These are phyloP conservation scores for Malthinus seriepunctatus DNA, from an alignment of 2,888 invertebrate genomes.

Conservation along the genomic window DNA sequence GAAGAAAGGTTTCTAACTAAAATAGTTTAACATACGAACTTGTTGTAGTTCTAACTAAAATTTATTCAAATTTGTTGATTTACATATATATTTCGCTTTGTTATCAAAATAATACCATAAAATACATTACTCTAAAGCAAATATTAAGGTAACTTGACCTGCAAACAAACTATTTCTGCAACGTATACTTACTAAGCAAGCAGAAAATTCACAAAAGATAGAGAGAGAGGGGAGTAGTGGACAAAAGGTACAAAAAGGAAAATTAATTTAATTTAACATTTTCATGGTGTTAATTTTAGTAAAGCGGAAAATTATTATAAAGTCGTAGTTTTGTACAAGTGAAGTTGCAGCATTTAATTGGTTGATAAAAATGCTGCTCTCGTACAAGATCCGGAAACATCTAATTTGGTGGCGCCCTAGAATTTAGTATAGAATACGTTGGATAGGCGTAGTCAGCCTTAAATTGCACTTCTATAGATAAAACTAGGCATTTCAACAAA, in stretches of 20 bases:
- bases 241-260: too few relatives aligned
- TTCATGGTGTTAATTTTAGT: too few relatives aligned
- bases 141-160: slow-evolving; percentile 14
- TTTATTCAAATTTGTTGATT: too few relatives aligned
- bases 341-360: slow-evolving; percentile 48
- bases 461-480: slow-evolving; percentile 26
- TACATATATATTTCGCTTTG: too few relatives aligned
- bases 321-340: too few relatives aligned
- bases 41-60: too few relatives aligned
- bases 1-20: too few relatives aligned
- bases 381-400: slow-evolving; percentile 46
- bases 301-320: too few relatives aligned
- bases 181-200: slow-evolving; percentile 5
- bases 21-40: too few relatives aligned
- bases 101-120: slow-evolving; percentile 15
- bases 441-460: slow-evolving; percentile 17
- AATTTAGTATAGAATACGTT: slow-evolving; percentile 24
- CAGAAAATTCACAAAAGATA: too few relatives aligned
- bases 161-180: slow-evolving; percentile 20
- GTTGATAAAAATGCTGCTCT: slow-evolving; percentile 50
- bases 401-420: slow-evolving; percentile 38
- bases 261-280: too few relatives aligned
- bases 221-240: too few relatives aligned
- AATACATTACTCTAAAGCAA: slow-evolving; percentile 9
- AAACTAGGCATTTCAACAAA: slow-evolving; percentile 25